Base-by-base conservation (phyloP, 1,140 invertebrate species). In the Drosophila bipectinata region DNA sequence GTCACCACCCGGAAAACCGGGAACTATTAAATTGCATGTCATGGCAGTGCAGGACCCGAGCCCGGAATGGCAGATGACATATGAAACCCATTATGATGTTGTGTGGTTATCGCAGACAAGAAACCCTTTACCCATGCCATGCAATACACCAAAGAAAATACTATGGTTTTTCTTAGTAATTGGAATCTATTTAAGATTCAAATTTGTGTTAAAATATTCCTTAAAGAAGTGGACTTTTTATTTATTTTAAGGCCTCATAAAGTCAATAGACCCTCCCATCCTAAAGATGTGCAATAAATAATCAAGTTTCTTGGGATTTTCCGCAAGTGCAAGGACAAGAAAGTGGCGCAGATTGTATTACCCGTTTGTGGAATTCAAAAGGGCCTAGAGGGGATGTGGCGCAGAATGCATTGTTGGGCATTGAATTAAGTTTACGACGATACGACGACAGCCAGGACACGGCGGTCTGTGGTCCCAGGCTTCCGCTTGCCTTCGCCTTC, bases 261-360 rank as follows among this genome's bases (percentile, higher is more conserved):
- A 37, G 32, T 10, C 3, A 9, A 10, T 1, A 37, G 12, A 32
- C 9, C 3, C 34, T 37, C 12, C 34, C 10, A 12, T 4, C 34
- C 4, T 37, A n/a, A 37, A 37, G 34, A 12, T 4, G 9, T 32
- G 0, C 15, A 45, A 9, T 12, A 24, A 47, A 21, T 47, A 47
- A 47, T 5, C 3, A 3, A 47, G 44, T 21, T 7, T 18, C 3
- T 18, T 10, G 7, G 18, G 15, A 47, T 47, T 47, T 47, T 47
- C 44, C 9, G 15, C 44, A 47, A 21, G 39, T 75, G 77, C 62
- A 52, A 18, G 41, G 60, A 61, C 64, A 81, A 79, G 83, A 87
- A 88, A 83, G 79, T 77, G 63, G 52, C 53, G 59, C 59, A 83
- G 79, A 82, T 88, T 85, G 83, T 87, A 53, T 78, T 73, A 72